phyloP scores from a whole-genome alignment of 1,140 invertebrate genomes.

The Aphelenchoides avenae region DNA sequence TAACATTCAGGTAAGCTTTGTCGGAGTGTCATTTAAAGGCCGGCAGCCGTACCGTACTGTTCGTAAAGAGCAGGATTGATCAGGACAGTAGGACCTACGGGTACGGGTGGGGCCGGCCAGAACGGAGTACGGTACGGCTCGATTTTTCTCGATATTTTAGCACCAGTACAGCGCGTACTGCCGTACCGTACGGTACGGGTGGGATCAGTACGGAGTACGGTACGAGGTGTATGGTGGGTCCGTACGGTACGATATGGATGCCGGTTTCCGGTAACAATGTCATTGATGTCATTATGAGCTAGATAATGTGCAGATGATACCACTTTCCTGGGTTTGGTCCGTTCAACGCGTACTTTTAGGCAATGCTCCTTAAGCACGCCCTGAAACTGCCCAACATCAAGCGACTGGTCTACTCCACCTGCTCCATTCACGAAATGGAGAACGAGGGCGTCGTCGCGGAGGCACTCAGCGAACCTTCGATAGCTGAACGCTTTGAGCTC shows the following conservation, averaged over 20 bases:
- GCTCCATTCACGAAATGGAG: conserved; percentile 80
- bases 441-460: conserved; percentile 80
- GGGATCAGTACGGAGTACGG: too few species aligned
- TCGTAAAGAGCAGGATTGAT: too few species aligned
- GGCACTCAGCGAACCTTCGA: conserved; percentile 56
- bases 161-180: too few species aligned
- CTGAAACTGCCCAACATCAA: conserved; percentile 78
- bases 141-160: conserved; percentile 34
- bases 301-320: neutral
- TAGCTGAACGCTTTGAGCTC: conserved; percentile 41
- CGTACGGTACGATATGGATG: too few species aligned
- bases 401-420: conserved; percentile 87
- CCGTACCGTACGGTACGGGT: too few species aligned
- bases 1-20: conserved; percentile 73
- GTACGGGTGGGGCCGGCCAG: too few species aligned
- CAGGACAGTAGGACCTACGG: too few species aligned
- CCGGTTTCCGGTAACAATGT: neutral
- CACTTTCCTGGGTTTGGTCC: neutral
- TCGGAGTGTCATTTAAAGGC: too few species aligned
- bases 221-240: too few species aligned
- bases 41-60: too few species aligned
- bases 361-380: conserved; percentile 77
- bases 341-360: conserved; percentile 25
- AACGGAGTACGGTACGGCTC: too few species aligned
- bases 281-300: conserved; percentile 13